These are phyloP conservation scores for Heliconius hortense DNA, from an alignment of 2,888 invertebrate species.

Conservation along the genomic window DNA sequence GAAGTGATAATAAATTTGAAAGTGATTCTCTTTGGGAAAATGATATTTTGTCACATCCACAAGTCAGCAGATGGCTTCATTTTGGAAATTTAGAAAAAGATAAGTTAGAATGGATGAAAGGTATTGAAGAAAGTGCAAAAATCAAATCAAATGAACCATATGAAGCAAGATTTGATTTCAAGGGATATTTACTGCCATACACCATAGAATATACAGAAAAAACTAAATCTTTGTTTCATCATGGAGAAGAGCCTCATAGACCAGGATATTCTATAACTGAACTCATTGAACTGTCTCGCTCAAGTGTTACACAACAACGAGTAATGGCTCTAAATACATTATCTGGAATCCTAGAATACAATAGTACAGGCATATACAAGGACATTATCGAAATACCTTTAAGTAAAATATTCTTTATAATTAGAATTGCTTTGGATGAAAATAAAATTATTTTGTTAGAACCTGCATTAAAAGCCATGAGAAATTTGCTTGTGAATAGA, in stretches of 20 bases:
- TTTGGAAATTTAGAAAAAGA: conserved; percentile 93
- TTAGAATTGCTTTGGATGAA: conserved; percentile 94
- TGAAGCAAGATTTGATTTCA: conserved; percentile 92
- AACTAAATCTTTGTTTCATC: conserved; percentile 89
- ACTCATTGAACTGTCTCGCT: conserved; percentile 89
- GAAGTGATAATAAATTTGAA: conserved; percentile 32
- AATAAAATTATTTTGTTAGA: conserved; percentile 87
- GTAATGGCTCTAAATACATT: conserved; percentile 90
- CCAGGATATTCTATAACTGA: conserved; percentile 96
- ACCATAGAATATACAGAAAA: conserved; percentile 80
- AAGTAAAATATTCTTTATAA: conserved; percentile 89
- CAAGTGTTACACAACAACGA: conserved; percentile 91
- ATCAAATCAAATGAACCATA: conserved; percentile 83
- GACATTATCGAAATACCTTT: conserved; percentile 87
- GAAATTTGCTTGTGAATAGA: conserved; percentile 87
- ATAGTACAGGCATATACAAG: conserved; percentile 89
- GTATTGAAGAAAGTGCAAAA: conserved; percentile 80
- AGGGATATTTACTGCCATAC: conserved; percentile 89
- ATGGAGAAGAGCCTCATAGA: conserved; percentile 94
- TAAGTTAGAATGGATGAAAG: conserved; percentile 94
- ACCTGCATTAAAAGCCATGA: conserved; percentile 88
- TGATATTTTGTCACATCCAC: conserved; percentile 82
- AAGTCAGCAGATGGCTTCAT: conserved; percentile 88
- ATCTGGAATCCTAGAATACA: conserved; percentile 88
- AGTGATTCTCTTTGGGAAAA: conserved; percentile 73